Percentiles rank a stretch among this genome's conserved stretches.
These are phyloP conservation scores for Atta colombica DNA, from an alignment of 1,140 invertebrate genomes.

Conservation along the genomic window DNA sequence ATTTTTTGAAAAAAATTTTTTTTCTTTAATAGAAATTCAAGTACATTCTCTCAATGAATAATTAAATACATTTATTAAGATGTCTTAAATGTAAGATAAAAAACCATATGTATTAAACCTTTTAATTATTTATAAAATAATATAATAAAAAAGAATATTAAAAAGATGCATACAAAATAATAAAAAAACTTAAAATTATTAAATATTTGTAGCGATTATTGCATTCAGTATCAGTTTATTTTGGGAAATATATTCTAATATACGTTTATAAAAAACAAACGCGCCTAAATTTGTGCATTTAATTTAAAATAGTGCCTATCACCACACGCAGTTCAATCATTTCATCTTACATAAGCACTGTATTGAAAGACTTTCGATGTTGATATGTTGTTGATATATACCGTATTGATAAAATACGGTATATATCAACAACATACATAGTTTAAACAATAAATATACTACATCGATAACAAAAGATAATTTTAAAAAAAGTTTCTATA, in stretches of 20 bases:
- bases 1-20: background rate
- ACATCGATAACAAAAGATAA: background rate
- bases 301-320: background rate
- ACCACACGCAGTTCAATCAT: background rate
- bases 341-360: slow-evolving; percentile 33
- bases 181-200: background rate
- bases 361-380: slow-evolving; percentile 17
- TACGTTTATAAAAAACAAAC: background rate
- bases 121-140: background rate
- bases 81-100: background rate
- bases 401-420: background rate
- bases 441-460: slow-evolving; percentile 27
- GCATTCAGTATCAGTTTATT: background rate
- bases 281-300: background rate
- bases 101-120: background rate
- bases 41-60: background rate
- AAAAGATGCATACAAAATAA: background rate
- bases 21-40: background rate
- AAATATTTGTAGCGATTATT: background rate
- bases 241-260: background rate
- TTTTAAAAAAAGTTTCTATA: slow-evolving; percentile 18
- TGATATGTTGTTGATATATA: slow-evolving; percentile 43
- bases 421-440: background rate
- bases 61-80: background rate
- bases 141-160: background rate